phyloP scores from a whole-genome alignment of 2,797 vertebrate genomes.

The Geotrypetes seraphini region DNA sequence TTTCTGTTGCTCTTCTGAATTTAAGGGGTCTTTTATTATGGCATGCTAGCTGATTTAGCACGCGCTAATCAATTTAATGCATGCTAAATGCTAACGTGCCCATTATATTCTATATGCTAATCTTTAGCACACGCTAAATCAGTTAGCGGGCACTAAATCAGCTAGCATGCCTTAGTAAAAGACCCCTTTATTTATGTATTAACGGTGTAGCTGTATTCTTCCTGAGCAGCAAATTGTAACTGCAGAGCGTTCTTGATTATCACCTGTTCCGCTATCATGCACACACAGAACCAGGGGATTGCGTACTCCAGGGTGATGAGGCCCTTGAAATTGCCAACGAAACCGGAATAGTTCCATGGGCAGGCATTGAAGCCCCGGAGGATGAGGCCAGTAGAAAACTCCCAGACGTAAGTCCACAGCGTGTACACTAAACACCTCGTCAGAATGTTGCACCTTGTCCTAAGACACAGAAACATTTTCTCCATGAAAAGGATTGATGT shows the following conservation, averaged over 20 bases:
- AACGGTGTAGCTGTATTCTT: slow-evolving; percentile 14
- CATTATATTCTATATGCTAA: too few relatives aligned
- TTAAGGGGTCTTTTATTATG: too few relatives aligned
- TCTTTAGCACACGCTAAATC: too few relatives aligned
- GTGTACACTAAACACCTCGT: slow-evolving; percentile 47
- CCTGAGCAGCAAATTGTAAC: slow-evolving; percentile 18
- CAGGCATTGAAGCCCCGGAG: slow-evolving; percentile 50
- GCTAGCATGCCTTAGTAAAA: too few relatives aligned
- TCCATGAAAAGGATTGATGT: slow-evolving; percentile 29
- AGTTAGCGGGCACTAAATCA: too few relatives aligned
- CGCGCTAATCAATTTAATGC: too few relatives aligned
- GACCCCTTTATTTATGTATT: too few relatives aligned
- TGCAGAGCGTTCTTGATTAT: slow-evolving; percentile 50
- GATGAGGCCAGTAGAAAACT: slow-evolving; percentile 55
- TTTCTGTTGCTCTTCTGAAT: slow-evolving; percentile 16
- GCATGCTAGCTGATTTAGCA: too few relatives aligned
- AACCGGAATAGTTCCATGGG: slow-evolving; percentile 66
- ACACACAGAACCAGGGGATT: slow-evolving; percentile 50
- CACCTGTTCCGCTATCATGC: slow-evolving; percentile 47
- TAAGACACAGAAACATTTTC: slow-evolving; percentile 35
- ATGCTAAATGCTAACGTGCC: too few relatives aligned
- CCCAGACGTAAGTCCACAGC: slow-evolving; percentile 59
- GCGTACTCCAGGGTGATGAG: slow-evolving; percentile 65
- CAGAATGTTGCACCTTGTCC: slow-evolving; percentile 25
- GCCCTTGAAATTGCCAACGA: slow-evolving; percentile 50